Evolutionary conservation across 2,797 vertebrate genomes (phyloP).

Genomic region (Loriculus beryllinus): DNA sequence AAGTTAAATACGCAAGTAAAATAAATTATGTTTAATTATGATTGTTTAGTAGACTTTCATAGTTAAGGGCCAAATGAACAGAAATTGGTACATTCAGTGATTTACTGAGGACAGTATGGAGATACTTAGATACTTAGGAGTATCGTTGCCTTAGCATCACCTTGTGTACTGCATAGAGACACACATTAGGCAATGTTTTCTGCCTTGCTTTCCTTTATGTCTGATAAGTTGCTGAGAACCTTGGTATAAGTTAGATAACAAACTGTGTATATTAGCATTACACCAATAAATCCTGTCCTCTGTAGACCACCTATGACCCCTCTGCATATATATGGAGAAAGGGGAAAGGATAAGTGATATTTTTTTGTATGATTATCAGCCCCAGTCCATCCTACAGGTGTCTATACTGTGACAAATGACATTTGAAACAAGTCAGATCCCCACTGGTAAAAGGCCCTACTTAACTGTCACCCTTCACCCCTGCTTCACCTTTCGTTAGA

Average conservation of each 20-base stretch:
- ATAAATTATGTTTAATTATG: not conserved
- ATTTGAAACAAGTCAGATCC: not conserved
- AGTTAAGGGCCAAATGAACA: not conserved
- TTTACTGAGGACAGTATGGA: not conserved
- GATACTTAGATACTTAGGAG: not conserved
- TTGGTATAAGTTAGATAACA: not conserved
- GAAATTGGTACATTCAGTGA: not conserved
- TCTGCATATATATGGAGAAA: not conserved
- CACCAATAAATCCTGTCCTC: not conserved
- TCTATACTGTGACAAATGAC: not conserved
- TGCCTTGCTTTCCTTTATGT: not conserved
- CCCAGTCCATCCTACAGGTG: not conserved
- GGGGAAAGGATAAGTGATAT: not conserved
- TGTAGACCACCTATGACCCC: accelerated
- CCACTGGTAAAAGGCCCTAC: not conserved
- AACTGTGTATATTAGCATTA: not conserved
- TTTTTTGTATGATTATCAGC: not conserved
- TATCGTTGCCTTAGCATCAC: not conserved
- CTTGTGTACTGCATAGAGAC: not conserved
- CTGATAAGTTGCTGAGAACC: not conserved
- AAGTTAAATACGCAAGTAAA: not conserved
- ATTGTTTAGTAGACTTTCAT: not conserved
- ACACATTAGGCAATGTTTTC: not conserved
- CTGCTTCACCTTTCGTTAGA: not conserved
- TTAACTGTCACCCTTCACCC: not conserved